Percentiles rank a stretch among this genome's conserved stretches.
Conservation (phyloP, 2,888 invertebrate species). For the Eretmocerus hayati region DNA sequence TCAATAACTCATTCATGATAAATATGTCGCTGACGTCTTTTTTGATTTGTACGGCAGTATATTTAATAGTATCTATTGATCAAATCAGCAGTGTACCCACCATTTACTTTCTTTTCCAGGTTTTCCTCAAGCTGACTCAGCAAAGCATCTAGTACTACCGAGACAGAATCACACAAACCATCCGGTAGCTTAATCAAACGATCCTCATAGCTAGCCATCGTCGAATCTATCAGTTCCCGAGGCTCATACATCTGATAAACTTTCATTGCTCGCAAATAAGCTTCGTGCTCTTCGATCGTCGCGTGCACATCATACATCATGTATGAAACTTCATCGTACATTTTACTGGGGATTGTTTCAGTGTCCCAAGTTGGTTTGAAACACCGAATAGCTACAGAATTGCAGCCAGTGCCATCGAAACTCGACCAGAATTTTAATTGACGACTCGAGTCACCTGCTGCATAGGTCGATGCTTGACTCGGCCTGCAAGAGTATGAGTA, state of each 20-base stretch:
- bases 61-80: too few relatives aligned
- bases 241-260: constrained; percentile 25
- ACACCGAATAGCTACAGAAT: background rate
- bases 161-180: constrained; percentile 30
- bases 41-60: too few relatives aligned
- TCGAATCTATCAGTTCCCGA: background rate
- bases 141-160: constrained; percentile 32
- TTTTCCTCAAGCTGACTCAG: constrained; percentile 32
- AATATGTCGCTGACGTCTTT: too few relatives aligned
- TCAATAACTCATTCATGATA: too few relatives aligned
- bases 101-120: constrained; percentile 13
- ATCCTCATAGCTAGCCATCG: constrained; percentile 23
- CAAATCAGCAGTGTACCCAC: too few relatives aligned
- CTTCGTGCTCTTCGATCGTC: constrained; percentile 47
- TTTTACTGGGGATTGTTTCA: constrained; percentile 28
- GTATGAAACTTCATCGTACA: constrained; percentile 51
- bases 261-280: constrained; percentile 50
- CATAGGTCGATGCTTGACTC: too few relatives aligned
- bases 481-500: too few relatives aligned
- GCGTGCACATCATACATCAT: constrained; percentile 53
- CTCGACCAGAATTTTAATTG: constrained; percentile 36
- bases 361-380: constrained; percentile 2
- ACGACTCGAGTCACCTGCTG: too few relatives aligned
- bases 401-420: constrained; percentile 13
- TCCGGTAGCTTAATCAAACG: constrained; percentile 27